These are phyloP conservation scores for Amazona vittata DNA, from an alignment of 2,113 vertebrate genomes.

Conservation along the genomic window DNA sequence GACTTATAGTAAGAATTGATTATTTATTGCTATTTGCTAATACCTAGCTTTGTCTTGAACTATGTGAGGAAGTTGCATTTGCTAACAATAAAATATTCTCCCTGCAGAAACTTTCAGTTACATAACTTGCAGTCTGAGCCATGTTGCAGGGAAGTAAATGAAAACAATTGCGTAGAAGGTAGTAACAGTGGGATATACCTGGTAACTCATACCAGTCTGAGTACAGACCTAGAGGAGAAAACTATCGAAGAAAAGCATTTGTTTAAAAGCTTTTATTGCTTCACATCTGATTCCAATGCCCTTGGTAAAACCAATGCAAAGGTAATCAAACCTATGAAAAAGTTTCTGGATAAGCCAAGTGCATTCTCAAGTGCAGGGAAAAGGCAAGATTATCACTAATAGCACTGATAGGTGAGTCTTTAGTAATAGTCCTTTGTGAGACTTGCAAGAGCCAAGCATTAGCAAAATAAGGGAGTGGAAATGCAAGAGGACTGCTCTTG, in stretches of 20 bases:
- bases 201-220: background rate
- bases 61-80: background rate
- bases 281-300: background rate
- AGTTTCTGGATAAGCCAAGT: background rate
- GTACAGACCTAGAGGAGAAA: background rate
- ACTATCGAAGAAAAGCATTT: background rate
- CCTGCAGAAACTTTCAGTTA: background rate
- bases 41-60: background rate
- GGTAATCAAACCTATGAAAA: background rate
- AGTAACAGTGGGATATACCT: background rate
- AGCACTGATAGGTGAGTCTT: background rate
- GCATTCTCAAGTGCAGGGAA: background rate
- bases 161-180: background rate
- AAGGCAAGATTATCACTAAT: background rate
- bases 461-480: background rate
- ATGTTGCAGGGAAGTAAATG: background rate
- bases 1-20: background rate
- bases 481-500: background rate
- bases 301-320: background rate
- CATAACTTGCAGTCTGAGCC: background rate
- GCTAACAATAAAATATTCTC: background rate
- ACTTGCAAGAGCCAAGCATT: background rate
- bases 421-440: background rate
- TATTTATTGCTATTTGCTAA: background rate
- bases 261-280: background rate